Evolutionary conservation across 2,888 invertebrate genomes (phyloP).

Genomic region (Rhamnusium bicolor): DNA sequence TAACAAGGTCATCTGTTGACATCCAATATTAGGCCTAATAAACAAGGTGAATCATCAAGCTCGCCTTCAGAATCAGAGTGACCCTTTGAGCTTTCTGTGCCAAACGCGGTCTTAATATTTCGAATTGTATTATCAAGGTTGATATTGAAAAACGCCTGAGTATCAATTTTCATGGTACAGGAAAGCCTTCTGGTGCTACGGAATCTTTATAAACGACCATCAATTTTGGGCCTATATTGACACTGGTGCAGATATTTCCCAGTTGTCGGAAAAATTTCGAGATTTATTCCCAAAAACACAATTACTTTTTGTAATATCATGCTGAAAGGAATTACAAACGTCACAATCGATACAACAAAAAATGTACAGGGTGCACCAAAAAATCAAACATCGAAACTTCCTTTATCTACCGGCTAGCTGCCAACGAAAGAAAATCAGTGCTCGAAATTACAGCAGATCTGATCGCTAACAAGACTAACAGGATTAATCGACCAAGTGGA

Average conservation of each 20-base stretch:
- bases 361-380: too few relatives aligned
- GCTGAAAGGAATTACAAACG: not conserved
- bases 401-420: slow-evolving; percentile 58
- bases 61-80: too few relatives aligned
- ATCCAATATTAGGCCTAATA: too few relatives aligned
- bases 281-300: too few relatives aligned
- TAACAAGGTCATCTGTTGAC: too few relatives aligned
- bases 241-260: not conserved
- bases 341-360: not conserved
- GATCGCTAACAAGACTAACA: slow-evolving; percentile 39
- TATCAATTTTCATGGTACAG: slow-evolving; percentile 7
- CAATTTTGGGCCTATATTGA: slow-evolving; percentile 27
- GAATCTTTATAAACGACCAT: slow-evolving; percentile 24
- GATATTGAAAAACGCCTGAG: not conserved
- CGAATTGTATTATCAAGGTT: not conserved
- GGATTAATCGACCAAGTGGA: slow-evolving; percentile 51
- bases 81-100: too few relatives aligned
- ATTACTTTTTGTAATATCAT: not conserved
- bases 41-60: too few relatives aligned
- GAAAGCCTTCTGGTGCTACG: slow-evolving; percentile 20
- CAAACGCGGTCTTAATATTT: slow-evolving; percentile 13
- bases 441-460: slow-evolving; percentile 48
- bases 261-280: too few relatives aligned
- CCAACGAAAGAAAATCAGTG: slow-evolving; percentile 48
- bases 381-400: too few relatives aligned